Conservation (phyloP, 2,888 invertebrate genomes). For the Invenusta paracnida region DNA sequence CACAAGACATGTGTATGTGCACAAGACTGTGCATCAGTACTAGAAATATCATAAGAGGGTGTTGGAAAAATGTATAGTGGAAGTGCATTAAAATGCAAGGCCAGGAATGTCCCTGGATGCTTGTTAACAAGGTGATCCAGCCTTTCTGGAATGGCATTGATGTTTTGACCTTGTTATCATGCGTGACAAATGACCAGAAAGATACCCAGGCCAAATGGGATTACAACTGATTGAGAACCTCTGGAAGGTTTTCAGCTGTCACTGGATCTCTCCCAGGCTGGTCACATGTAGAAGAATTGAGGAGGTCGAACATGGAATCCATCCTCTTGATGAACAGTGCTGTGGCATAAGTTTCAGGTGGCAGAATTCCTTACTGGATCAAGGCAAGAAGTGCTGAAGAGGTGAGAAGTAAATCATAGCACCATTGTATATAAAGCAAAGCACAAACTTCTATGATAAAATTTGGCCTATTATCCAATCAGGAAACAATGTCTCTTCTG, state of each 20-base stretch:
- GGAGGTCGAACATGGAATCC: not conserved
- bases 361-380: not conserved
- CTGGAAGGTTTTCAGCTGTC: constrained; percentile 14
- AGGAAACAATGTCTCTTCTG: too few species aligned
- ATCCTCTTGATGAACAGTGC: not conserved
- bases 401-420: not conserved
- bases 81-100: too few species aligned
- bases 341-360: not conserved
- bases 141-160: constrained; percentile 9
- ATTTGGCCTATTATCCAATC: too few species aligned
- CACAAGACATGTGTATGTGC: too few species aligned
- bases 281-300: not conserved
- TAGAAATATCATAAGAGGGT: too few species aligned
- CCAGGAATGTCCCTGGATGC: too few species aligned
- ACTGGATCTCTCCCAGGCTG: constrained; percentile 13
- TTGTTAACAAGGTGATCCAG: constrained; percentile 3
- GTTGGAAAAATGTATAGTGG: too few species aligned
- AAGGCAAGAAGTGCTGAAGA: not conserved
- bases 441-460: not conserved
- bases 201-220: not conserved
- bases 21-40: too few species aligned
- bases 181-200: constrained; percentile 17
- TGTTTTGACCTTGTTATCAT: constrained; percentile 18
- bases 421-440: not conserved
- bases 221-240: constrained; percentile 15